Evolutionary conservation across 1,140 invertebrate species (phyloP).

Genomic region (Zaprionus davidi): DNA sequence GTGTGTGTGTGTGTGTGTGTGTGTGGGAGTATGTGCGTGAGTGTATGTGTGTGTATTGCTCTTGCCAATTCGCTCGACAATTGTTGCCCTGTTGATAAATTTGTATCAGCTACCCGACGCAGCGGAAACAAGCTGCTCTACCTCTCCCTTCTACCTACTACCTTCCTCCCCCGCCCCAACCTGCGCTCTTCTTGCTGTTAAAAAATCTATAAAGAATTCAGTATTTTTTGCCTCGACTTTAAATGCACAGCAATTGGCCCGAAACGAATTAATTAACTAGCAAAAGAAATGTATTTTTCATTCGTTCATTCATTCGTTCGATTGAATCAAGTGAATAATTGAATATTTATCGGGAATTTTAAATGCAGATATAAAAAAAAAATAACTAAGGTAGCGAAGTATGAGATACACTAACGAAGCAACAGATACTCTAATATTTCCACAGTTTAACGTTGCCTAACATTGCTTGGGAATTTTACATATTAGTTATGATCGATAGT

Average conservation of each 20-base stretch:
- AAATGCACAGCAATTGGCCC: neutral
- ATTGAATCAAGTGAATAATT: neutral
- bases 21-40: neutral
- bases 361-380: neutral
- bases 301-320: neutral
- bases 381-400: neutral
- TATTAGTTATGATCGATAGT: neutral
- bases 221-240: neutral
- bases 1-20: neutral
- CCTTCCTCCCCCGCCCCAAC: neutral
- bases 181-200: neutral
- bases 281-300: neutral
- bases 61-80: constrained; percentile 43
- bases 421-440: neutral
- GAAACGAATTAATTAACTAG: constrained; percentile 6
- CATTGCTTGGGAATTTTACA: too few species aligned
- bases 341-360: neutral
- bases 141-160: neutral
- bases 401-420: neutral
- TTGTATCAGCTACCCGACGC: constrained; percentile 31
- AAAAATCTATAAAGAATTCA: neutral
- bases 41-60: constrained; percentile 7
- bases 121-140: constrained; percentile 11
- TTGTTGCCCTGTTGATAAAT: constrained; percentile 38
- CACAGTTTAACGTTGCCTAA: too few species aligned